These are phyloP conservation scores for Sminthopsis crassicaudata DNA, from an alignment of 2,113 vertebrate species.

Conservation along the genomic window DNA sequence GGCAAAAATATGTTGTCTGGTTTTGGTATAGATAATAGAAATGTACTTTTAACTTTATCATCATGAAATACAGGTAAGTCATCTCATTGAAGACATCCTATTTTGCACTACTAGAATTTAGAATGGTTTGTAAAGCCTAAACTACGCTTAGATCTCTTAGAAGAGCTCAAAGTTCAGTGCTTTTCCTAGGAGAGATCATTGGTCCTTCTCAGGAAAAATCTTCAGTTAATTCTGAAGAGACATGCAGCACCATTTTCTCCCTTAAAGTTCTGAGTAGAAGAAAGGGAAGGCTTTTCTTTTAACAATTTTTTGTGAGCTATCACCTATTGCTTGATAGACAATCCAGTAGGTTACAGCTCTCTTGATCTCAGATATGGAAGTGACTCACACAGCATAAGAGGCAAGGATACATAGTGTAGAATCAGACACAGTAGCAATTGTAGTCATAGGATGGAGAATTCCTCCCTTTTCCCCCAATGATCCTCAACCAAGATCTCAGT, in stretches of 20 bases:
- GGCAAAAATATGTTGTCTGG: not conserved
- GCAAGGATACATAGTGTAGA: not conserved
- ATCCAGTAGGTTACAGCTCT: not conserved
- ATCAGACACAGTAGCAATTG: not conserved
- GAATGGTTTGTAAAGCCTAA: not conserved
- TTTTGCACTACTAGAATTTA: not conserved
- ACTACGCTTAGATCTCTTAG: not conserved
- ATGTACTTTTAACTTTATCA: not conserved
- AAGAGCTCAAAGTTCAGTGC: not conserved
- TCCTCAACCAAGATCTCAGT: not conserved
- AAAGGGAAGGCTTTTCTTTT: not conserved
- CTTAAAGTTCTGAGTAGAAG: not conserved
- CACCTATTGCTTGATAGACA: not conserved
- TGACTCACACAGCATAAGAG: not conserved
- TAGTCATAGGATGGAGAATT: not conserved
- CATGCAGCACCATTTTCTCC: not conserved
- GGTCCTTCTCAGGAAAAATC: not conserved
- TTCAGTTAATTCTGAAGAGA: not conserved
- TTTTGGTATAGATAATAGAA: not conserved
- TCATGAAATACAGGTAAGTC: not conserved
- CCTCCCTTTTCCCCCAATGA: not conserved
- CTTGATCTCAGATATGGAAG: not conserved
- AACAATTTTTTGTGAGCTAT: not conserved
- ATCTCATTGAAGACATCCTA: not conserved
- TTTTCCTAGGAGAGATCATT: not conserved